Base-by-base conservation (phyloP, 2,797 vertebrate species). In the Menidia menidia region DNA sequence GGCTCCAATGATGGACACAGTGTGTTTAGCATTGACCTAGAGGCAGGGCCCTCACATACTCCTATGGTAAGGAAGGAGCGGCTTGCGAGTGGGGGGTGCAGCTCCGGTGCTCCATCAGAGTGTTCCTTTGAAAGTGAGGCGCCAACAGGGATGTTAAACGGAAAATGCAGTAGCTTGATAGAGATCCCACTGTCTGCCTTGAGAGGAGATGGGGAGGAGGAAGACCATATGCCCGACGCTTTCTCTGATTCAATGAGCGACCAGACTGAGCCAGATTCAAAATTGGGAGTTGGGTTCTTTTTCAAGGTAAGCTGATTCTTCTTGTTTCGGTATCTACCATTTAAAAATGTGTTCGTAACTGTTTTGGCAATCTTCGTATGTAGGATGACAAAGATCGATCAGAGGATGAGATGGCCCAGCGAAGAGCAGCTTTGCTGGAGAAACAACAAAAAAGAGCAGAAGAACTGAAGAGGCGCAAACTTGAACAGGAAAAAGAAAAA, bases 351-450 rank as follows among this genome's bases (percentile, higher is more conserved):
- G 32, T 50, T 50, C 18, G 5, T 52, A 6, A 13, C 2, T 33
- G 0, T 15, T 12, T 14, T 30, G 3, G 5, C 1, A 60, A 15
- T 73, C 4, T 61, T 64, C 35, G 10, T 74, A 44, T 18, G 39
- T 62, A 89, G 85, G 90, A 98, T 90, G 95, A 94, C 9, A 93
- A 94, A 61, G 94, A 92, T 58, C 94, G 93, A 35, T 88, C 95
- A 0, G 96, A 97, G 60, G 96, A 95, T 8, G 96, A 96, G 82
- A 98, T 98, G 96, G 97, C 96, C 2, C 95, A 96, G 74, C 93
- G 94, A 77, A 92, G 90, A 79, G 96, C 96, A 19, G 95, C 93
- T 41, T 72, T 98, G 73, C 81, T 98, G 52, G 95, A 97, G 77
- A 96, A 96, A 65, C 97, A 98, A 75, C 96, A 96, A 85, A 96